A percentile compares a stretch with the other conserved stretches of the same genome.
phyloP scores from a whole-genome alignment of 1,140 invertebrate species.

The Bombus breviceps region DNA sequence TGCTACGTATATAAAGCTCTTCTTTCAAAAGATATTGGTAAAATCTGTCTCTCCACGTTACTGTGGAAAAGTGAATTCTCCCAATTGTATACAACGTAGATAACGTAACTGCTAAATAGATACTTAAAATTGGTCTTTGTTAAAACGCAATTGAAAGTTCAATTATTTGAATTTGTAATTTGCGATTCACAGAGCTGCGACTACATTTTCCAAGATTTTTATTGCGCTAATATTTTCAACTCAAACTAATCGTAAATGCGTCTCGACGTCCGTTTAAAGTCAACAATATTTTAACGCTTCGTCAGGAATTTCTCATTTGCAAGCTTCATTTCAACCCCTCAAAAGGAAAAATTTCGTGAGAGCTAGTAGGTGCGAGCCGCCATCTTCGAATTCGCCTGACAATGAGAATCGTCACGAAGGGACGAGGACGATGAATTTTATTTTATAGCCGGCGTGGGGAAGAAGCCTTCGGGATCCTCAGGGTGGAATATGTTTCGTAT shows the following conservation, averaged over 20 bases:
- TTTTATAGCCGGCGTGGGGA: constrained; percentile 78
- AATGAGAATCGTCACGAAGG: constrained; percentile 60
- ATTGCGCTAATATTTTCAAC: too few relatives aligned
- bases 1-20: too few relatives aligned
- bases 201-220: background rate
- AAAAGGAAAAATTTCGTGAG: background rate
- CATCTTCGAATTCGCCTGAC: constrained; percentile 61
- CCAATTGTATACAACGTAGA: too few relatives aligned
- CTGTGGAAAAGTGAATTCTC: too few relatives aligned
- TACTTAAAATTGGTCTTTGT: background rate
- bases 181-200: background rate
- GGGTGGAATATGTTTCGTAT: constrained; percentile 83
- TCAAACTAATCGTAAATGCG: too few relatives aligned
- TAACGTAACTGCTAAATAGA: background rate
- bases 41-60: too few relatives aligned
- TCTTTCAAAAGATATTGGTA: too few relatives aligned
- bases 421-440: constrained; percentile 81
- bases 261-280: background rate
- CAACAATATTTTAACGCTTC: background rate
- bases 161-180: background rate
- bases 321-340: background rate
- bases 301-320: background rate
- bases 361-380: constrained; percentile 33
- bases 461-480: constrained; percentile 73
- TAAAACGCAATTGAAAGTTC: background rate